A percentile compares a stretch with the other conserved stretches of the same genome.
These are phyloP conservation scores for Atlantisia rogersi DNA, from an alignment of 2,113 vertebrate genomes.

Conservation along the genomic window DNA sequence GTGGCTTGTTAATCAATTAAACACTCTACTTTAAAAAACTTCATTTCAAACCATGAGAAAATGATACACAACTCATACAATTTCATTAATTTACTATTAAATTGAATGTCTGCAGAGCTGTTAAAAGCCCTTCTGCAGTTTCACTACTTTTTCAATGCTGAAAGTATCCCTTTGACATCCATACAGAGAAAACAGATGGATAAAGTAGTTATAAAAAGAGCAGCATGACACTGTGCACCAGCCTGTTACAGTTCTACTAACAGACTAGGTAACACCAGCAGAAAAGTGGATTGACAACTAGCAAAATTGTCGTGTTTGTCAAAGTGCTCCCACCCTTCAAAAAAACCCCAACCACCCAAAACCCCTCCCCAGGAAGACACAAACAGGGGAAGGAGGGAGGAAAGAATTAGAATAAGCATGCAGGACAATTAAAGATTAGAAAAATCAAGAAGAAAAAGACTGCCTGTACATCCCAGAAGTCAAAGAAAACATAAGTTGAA, in stretches of 20 bases:
- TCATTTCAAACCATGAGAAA: constrained; percentile 14
- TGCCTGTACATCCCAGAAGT: not conserved
- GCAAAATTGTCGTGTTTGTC: not conserved
- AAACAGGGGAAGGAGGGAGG: not conserved
- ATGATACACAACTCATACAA: not conserved
- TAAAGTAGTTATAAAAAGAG: constrained; percentile 1
- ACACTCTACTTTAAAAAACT: not conserved
- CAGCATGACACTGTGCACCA: not conserved
- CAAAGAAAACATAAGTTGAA: not conserved
- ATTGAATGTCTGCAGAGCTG: not conserved
- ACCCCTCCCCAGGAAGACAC: not conserved
- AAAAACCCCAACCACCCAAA: not conserved
- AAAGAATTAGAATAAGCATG: not conserved
- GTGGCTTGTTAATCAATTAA: constrained; percentile 42
- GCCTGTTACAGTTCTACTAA: constrained; percentile 21
- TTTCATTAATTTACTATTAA: constrained; percentile 26
- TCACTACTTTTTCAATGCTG: not conserved
- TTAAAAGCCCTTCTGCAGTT: constrained; percentile 35
- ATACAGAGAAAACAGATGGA: constrained; percentile 19
- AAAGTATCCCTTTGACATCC: constrained; percentile 37
- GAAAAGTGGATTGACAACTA: not conserved
- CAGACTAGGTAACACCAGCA: not conserved
- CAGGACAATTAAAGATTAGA: not conserved
- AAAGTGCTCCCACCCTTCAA: not conserved
- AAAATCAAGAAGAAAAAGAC: not conserved